A percentile compares a stretch with the other conserved stretches of the same genome.
Conservation (phyloP, 92 coral and sea anemone species). For the Heteractis magnifica region DNA sequence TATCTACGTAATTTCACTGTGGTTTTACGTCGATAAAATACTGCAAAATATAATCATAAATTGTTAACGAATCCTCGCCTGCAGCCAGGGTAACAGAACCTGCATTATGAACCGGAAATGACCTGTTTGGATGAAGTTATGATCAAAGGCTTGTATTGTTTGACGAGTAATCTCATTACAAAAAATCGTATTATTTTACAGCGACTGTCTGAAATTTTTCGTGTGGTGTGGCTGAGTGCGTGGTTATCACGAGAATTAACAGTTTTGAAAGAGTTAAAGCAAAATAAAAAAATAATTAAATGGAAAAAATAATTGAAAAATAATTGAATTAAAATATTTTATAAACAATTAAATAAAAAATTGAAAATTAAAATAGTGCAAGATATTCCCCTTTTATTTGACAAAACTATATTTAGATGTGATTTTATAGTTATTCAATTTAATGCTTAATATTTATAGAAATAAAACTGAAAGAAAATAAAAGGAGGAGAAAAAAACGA, state of each 20-base stretch:
- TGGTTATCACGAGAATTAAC: not conserved
- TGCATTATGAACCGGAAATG: conserved; percentile 20
- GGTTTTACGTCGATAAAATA: conserved; percentile 12
- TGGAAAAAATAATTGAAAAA: too few relatives aligned
- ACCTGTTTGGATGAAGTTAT: not conserved
- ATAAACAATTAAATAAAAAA: too few relatives aligned
- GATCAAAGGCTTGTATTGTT: not conserved
- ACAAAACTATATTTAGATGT: too few relatives aligned
- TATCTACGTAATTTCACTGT: conserved; percentile 6
- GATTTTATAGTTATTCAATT: too few relatives aligned
- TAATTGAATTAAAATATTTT: too few relatives aligned
- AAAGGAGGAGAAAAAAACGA: not conserved
- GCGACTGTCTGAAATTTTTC: not conserved
- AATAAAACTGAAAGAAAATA: not conserved
- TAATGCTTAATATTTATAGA: not conserved
- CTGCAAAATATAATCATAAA: conserved; percentile 7
- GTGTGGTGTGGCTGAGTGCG: not conserved
- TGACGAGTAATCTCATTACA: not conserved
- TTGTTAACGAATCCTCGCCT: conserved; percentile 20
- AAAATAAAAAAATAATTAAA: too few relatives aligned
- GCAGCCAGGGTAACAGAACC: conserved; percentile 35
- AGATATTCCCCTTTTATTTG: too few relatives aligned
- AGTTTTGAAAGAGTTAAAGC: too few relatives aligned
- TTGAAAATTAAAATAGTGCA: too few relatives aligned
- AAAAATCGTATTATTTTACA: not conserved